A percentile compares a stretch with the other conserved stretches of the same genome.
Evolutionary conservation across 2,888 invertebrate species (phyloP).

Genomic region (Proisotoma minuta): DNA sequence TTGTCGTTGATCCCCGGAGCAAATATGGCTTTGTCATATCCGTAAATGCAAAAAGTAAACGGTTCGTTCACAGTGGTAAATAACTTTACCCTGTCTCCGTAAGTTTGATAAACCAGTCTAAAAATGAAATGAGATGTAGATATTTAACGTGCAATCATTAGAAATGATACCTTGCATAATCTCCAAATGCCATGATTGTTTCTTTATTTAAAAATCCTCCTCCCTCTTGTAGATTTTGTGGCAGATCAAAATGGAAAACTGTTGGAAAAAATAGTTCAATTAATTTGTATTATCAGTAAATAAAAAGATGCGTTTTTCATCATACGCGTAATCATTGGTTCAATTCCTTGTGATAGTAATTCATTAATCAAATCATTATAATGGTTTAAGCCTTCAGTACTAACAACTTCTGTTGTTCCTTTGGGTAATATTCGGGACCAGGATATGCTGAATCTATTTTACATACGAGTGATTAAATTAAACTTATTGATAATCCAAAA

Average conservation of each 20-base stretch:
- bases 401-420: slow-evolving; percentile 44
- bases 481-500: too few species aligned
- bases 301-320: too few species aligned
- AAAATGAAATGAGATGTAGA: too few species aligned
- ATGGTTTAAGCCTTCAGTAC: slow-evolving; percentile 23
- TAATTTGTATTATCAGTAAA: not conserved
- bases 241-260: slow-evolving; percentile 56
- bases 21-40: slow-evolving; percentile 13
- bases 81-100: slow-evolving; percentile 54
- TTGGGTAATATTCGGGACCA: slow-evolving; percentile 54
- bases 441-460: slow-evolving; percentile 53
- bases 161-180: slow-evolving; percentile 55
- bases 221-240: slow-evolving; percentile 51
- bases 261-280: slow-evolving; percentile 49
- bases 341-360: slow-evolving; percentile 23
- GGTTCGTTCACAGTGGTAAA: slow-evolving; percentile 10
- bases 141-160: too few species aligned
- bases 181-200: slow-evolving; percentile 54
- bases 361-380: slow-evolving; percentile 32
- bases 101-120: slow-evolving; percentile 52
- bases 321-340: slow-evolving; percentile 17
- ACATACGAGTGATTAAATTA: too few species aligned
- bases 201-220: slow-evolving; percentile 52
- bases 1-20: slow-evolving; percentile 57
- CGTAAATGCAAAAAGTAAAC: slow-evolving; percentile 11